Evolutionary conservation across 2,113 vertebrate genomes (phyloP).

Genomic region (Argyrosomus japonicus): DNA sequence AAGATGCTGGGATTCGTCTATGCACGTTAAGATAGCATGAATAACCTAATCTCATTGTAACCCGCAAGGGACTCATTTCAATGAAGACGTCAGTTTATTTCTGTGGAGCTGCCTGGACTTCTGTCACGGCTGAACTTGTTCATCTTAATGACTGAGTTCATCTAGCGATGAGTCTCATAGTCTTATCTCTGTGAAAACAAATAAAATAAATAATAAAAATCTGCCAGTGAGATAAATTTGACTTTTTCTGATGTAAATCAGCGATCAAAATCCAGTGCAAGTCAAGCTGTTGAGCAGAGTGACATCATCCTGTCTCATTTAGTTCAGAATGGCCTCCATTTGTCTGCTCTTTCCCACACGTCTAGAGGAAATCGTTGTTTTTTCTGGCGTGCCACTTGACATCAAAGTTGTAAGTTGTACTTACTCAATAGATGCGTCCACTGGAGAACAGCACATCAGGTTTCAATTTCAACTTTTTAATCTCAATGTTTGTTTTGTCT

Average conservation of each 20-base stretch:
- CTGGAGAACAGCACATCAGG: background rate
- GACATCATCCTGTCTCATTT: conserved; percentile 14
- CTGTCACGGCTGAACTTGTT: conserved; percentile 25
- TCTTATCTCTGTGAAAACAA: conserved; percentile 32
- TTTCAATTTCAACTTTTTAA: background rate
- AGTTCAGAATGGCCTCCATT: background rate
- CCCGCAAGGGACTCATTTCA: conserved; percentile 41
- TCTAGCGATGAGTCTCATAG: conserved; percentile 15
- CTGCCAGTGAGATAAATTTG: conserved; percentile 5
- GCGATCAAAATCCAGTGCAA: background rate
- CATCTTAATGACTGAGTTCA: conserved; percentile 57
- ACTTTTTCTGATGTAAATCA: conserved; percentile 25
- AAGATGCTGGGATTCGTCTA: conserved; percentile 23
- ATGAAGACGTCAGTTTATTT: conserved; percentile 28
- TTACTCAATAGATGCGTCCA: too few relatives aligned
- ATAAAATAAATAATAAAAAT: background rate
- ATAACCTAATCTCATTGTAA: conserved; percentile 45
- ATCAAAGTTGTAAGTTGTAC: background rate
- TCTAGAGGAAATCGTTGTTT: background rate
- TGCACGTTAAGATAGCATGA: conserved; percentile 15
- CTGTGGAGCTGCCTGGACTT: conserved; percentile 12
- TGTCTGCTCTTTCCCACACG: background rate
- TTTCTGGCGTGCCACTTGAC: background rate
- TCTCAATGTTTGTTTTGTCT: background rate
- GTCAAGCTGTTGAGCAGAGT: background rate